Evolutionary conservation across 2,888 invertebrate genomes (phyloP).

Genomic region (Tipula lateralis): DNA sequence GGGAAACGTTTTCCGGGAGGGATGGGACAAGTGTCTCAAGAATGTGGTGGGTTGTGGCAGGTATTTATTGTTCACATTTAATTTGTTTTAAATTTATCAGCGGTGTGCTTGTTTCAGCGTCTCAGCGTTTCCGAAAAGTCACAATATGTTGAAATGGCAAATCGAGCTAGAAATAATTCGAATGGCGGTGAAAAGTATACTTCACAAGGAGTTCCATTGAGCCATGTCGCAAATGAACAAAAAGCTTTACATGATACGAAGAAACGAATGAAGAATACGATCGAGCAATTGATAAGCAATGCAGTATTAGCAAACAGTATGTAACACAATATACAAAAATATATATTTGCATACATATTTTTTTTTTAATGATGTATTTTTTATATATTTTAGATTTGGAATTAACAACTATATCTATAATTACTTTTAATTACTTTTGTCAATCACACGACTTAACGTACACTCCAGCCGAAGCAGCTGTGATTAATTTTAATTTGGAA

Average conservation of each 20-base stretch:
- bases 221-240: constrained; percentile 40
- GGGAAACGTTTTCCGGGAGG: constrained; percentile 44
- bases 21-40: constrained; percentile 45
- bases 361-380: neutral
- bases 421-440: constrained; percentile 43
- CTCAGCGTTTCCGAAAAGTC: neutral
- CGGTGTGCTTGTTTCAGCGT: neutral
- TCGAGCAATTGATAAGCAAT: neutral
- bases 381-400: constrained; percentile 31
- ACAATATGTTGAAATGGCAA: neutral
- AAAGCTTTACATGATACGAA: neutral
- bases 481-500: constrained; percentile 46
- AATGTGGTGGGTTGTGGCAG: constrained; percentile 49
- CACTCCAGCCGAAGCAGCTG: constrained; percentile 49
- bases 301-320: neutral
- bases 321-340: neutral
- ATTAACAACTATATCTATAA: constrained; percentile 45
- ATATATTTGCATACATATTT: neutral
- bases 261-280: neutral
- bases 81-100: neutral
- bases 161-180: neutral
- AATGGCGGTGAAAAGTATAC: neutral
- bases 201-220: constrained; percentile 29
- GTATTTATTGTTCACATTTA: constrained; percentile 40
- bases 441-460: constrained; percentile 35